Evolutionary conservation across 2,797 vertebrate species (phyloP), one percentile per base, ranked within the genome.

Genomic region (Lithobates sylvaticus): DNA sequence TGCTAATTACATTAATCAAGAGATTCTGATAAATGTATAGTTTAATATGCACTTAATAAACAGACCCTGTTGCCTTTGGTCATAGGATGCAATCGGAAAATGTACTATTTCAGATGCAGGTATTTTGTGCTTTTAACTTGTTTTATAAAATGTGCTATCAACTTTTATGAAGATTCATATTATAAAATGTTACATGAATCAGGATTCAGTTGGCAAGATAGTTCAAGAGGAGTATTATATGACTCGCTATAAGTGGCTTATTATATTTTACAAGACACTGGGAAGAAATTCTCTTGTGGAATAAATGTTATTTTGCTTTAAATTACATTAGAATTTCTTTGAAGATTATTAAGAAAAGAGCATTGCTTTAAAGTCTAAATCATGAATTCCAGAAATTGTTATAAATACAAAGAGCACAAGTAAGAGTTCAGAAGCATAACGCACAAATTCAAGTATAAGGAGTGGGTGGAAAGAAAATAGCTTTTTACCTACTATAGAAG

Each of bases 381-480:
- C 70, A 76, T 87, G 76, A 84, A 84, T 87, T 80, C 76, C 70
- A 87, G 86, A 84, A 84, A 84, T 84, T 83, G 81, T 79, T 84
- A 79, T 26, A 80, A 76, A 80, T 29, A 87, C 86, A 87, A 87
- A 83, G 86, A 58, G 70, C 72, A 74, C 70, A 75, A 79, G 75
- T 64, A 78, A 83, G 70, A 80, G 71, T 84, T 87, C 76, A 76
- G 81, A 68, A 72, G 70, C 70, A 84, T 84, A 87, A 84, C 84
- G 76, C 71, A 84, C 76, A 87, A 83, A 87, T 87, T 87, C 86
- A 87, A 87, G 81, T 84, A 71, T 76, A 84, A 18, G 44, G 86
- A 84, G 86, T 87, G 86, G 86, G 86, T 84, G 86, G 86, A 84
- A 87, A 84, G 76, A 87, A 87, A 87, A 84, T 87, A 80, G 81